Conservation (phyloP, 2,797 vertebrate species). For the Liparis tanakae region DNA sequence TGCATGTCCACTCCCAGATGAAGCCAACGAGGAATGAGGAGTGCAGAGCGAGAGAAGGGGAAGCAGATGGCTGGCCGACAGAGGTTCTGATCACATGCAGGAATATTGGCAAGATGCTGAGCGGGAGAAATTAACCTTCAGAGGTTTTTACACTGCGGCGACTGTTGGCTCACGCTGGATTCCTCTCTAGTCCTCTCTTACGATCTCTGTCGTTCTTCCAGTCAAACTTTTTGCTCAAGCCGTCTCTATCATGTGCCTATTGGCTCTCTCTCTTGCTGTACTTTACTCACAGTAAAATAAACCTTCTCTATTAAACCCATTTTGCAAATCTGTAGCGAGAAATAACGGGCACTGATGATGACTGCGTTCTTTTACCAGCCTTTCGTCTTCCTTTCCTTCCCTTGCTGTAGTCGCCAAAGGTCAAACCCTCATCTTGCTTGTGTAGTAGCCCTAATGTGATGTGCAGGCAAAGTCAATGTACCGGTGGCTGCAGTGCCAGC, state of each 20-base stretch:
- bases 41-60: constrained; percentile 49
- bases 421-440: constrained; percentile 55
- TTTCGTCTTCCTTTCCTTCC: constrained; percentile 21
- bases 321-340: neutral
- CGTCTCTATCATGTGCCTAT: constrained; percentile 13
- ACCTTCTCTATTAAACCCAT: constrained; percentile 4
- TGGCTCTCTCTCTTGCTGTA: constrained; percentile 20
- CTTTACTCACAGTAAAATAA: constrained; percentile 11
- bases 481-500: constrained; percentile 60
- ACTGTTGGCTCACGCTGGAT: constrained; percentile 58
- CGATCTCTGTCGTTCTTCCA: constrained; percentile 39
- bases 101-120: constrained; percentile 78
- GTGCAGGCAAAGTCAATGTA: constrained; percentile 55
- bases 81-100: constrained; percentile 68
- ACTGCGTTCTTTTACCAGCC: constrained; percentile 13
- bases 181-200: constrained; percentile 32
- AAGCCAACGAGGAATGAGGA: constrained; percentile 47
- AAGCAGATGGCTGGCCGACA: constrained; percentile 77
- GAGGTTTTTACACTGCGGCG: constrained; percentile 71
- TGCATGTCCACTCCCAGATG: constrained; percentile 60
- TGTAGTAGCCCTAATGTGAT: constrained; percentile 56
- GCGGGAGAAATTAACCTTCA: constrained; percentile 80
- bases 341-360: constrained; percentile 29
- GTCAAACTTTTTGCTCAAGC: constrained; percentile 45
- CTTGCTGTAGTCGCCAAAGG: constrained; percentile 56